Evolutionary conservation across 2,888 invertebrate genomes (phyloP).

Genomic region (Drosophila subsilvestris): DNA sequence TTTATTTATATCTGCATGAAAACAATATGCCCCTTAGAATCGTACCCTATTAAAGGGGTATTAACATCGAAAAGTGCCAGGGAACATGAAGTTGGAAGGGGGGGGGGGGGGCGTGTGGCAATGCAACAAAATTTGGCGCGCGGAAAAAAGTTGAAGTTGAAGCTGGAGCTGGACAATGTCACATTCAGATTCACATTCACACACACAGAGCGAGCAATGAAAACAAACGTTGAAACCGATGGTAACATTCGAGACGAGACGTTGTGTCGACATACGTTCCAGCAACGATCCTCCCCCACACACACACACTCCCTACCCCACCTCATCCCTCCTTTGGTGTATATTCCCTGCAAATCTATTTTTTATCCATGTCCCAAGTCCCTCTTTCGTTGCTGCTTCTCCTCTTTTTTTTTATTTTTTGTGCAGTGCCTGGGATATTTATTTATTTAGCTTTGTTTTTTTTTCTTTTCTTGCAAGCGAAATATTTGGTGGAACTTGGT

Average conservation of each 20-base stretch:
- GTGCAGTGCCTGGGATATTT: constrained; percentile 63
- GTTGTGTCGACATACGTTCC: constrained; percentile 58
- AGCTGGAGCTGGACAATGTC: constrained; percentile 62
- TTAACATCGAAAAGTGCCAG: not conserved
- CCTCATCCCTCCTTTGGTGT: constrained; percentile 14
- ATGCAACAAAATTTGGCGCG: constrained; percentile 38
- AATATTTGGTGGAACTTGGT: constrained; percentile 53
- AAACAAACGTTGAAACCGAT: constrained; percentile 24
- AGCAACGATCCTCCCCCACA: constrained; percentile 3
- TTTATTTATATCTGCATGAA: too few species aligned
- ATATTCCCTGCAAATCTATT: constrained; percentile 52
- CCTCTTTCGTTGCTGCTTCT: constrained; percentile 5
- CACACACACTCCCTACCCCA: not conserved
- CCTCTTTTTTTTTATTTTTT: constrained; percentile 5
- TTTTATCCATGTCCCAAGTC: constrained; percentile 33
- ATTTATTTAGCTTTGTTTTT: constrained; percentile 72
- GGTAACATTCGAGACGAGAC: constrained; percentile 53
- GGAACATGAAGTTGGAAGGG: not conserved
- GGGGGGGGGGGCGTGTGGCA: not conserved
- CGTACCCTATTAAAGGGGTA: not conserved
- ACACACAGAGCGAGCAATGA: constrained; percentile 8
- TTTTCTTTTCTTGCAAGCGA: constrained; percentile 50
- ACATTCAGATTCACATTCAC: constrained; percentile 17
- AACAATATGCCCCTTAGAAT: not conserved
- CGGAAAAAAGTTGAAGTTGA: constrained; percentile 9